phyloP scores from a whole-genome alignment of 2,113 vertebrate genomes.

The Erythrolamprus reginae region DNA sequence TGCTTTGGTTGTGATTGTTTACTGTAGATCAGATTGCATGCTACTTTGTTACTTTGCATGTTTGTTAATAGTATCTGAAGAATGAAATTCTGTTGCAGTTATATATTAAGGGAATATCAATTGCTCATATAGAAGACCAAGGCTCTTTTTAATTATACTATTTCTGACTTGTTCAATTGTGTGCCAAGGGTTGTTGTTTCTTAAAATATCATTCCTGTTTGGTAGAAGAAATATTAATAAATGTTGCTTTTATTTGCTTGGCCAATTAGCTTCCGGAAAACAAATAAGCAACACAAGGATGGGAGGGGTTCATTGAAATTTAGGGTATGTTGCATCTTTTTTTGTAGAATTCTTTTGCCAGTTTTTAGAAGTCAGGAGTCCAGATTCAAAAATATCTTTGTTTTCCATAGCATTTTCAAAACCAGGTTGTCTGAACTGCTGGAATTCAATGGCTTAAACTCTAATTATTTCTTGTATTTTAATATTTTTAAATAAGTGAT shows the following conservation, averaged over 20 bases:
- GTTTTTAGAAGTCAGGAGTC: background rate
- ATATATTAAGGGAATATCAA: background rate
- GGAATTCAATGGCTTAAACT: background rate
- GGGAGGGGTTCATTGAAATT: background rate
- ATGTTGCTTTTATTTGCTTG: background rate
- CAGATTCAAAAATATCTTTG: background rate
- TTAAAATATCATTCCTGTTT: background rate
- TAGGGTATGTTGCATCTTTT: background rate
- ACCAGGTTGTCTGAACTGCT: background rate
- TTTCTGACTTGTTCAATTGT: background rate
- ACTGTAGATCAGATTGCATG: background rate
- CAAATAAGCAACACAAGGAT: background rate
- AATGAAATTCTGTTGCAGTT: background rate
- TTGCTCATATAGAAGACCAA: background rate
- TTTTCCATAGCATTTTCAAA: background rate
- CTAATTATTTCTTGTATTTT: background rate
- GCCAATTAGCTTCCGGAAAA: background rate
- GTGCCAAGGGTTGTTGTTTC: background rate
- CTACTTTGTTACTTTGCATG: background rate
- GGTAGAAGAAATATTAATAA: background rate
- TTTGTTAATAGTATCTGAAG: background rate
- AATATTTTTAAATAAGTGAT: background rate
- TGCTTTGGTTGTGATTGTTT: background rate
- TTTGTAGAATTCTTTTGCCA: background rate
- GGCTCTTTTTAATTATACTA: background rate